These are phyloP conservation scores for Aphelinus atriplicis DNA, from an alignment of 1,140 invertebrate genomes.

Conservation along the genomic window DNA sequence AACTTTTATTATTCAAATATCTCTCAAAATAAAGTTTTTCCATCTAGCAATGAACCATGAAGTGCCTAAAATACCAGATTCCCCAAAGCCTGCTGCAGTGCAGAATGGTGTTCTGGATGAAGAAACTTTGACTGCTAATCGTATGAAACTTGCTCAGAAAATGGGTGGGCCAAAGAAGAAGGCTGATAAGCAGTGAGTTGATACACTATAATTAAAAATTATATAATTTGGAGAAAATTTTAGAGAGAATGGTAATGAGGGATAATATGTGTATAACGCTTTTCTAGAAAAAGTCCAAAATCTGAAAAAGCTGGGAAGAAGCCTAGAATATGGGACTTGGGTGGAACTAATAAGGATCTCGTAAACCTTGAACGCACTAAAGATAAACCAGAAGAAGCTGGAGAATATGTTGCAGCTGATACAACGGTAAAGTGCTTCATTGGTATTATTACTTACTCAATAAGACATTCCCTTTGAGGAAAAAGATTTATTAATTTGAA, in stretches of 20 bases:
- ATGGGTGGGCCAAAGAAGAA: slow-evolving; percentile 71
- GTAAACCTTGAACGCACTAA: slow-evolving; percentile 84
- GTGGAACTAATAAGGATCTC: slow-evolving; percentile 83
- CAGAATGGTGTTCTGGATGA: slow-evolving; percentile 67
- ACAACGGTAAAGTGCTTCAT: slow-evolving; percentile 67
- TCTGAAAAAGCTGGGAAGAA: slow-evolving; percentile 85
- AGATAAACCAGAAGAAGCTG: slow-evolving; percentile 76
- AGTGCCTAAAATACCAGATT: slow-evolving; percentile 62
- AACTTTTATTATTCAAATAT: neutral
- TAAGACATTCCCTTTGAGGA: too few relatives aligned
- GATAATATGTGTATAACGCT: slow-evolving; percentile 18
- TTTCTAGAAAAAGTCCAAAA: slow-evolving; percentile 73
- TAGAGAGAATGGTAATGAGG: neutral
- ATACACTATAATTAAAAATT: slow-evolving; percentile 9
- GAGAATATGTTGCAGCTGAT: slow-evolving; percentile 70
- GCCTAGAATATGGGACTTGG: slow-evolving; percentile 88
- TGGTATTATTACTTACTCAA: neutral
- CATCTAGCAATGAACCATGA: slow-evolving; percentile 69
- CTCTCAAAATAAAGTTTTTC: slow-evolving; percentile 3
- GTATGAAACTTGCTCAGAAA: slow-evolving; percentile 78
- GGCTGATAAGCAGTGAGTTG: slow-evolving; percentile 68
- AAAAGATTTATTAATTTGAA: too few relatives aligned
- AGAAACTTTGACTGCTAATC: slow-evolving; percentile 74
- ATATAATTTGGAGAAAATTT: too few relatives aligned
- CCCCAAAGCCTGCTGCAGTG: slow-evolving; percentile 48